Evolutionary conservation across 2,113 vertebrate species (phyloP), one percentile per base, ranked within the genome.

Genomic region (Pelobates fuscus): DNA sequence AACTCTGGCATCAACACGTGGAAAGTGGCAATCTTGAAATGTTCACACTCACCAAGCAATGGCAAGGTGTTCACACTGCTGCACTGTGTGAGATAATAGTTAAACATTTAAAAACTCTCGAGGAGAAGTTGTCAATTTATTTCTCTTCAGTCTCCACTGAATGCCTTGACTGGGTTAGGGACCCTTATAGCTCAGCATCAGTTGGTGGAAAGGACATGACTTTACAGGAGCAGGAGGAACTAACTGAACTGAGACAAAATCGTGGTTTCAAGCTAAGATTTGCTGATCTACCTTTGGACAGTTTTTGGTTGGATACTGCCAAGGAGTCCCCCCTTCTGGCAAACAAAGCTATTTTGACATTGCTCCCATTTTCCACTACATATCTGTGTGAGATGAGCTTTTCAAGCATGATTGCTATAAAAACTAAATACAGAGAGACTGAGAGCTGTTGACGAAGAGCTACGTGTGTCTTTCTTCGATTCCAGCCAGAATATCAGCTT

Each of bases 321-420:
- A 7, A 7, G 12, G 59, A 29, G 61, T 37, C 5, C 61, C 29
- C 6, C 27, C 1, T 37, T 63, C 5, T 37, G 15, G 61, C 30
- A 23, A 58, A 72, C 3, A 29, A 72, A 57, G 57, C 57, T 43
- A 61, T 62, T 32, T 61, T 37, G n/a, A 43, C 21, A 32, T 63
- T 62, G 29, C 20, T 63, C 10, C 70, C 20, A 44, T 72, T 72
- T 71, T 61, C 20, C 2, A 71, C 70, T 15, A 71, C 70, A 71
- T 61, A 71, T 41, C 70, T 44, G 30, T 63, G 70, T 37, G 58
- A 62, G 57, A 11, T 62, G 5, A 62, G 57, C 54, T 71, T 71
- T 62, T 72, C 70, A 62, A 72, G 27, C 57, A 11, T 72, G 58
- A 61, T 25, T 61, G 29, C 18, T 15, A 43, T 46, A 62, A 72